Conservation (phyloP, 1,140 invertebrate species). For the Tetraneura akinire region DNA sequence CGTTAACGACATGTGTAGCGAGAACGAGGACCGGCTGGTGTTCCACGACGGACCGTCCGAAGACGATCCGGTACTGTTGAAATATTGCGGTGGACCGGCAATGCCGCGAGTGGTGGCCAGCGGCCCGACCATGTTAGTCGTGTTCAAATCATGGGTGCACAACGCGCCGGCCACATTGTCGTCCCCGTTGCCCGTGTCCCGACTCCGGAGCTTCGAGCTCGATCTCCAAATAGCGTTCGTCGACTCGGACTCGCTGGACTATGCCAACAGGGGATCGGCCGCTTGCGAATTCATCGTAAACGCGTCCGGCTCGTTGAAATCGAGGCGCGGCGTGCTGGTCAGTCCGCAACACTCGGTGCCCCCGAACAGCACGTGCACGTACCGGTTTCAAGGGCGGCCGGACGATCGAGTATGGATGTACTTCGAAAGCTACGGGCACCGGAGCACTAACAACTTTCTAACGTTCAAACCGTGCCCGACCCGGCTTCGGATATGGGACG, state of each 20-base stretch:
- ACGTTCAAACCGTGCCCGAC: constrained; percentile 60
- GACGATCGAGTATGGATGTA: constrained; percentile 84
- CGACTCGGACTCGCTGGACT: constrained; percentile 77
- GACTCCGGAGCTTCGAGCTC: constrained; percentile 65
- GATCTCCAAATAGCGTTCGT: constrained; percentile 85
- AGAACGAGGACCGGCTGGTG: constrained; percentile 77
- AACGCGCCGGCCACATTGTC: constrained; percentile 55
- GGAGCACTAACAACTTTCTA: constrained; percentile 47
- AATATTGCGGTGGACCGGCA: constrained; percentile 84
- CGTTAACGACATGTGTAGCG: constrained; percentile 81
- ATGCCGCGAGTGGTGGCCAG: constrained; percentile 73
- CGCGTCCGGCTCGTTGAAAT: constrained; percentile 62
- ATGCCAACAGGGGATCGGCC: constrained; percentile 62
- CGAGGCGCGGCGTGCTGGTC: constrained; percentile 67
- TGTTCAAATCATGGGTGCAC: constrained; percentile 64
- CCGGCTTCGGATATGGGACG: constrained; percentile 67
- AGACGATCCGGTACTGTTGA: constrained; percentile 78
- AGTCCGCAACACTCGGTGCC: constrained; percentile 81
- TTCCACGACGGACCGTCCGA: constrained; percentile 80
- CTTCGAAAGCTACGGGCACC: constrained; percentile 79
- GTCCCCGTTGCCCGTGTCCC: constrained; percentile 52
- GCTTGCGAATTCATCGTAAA: constrained; percentile 74
- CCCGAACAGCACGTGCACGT: constrained; percentile 82
- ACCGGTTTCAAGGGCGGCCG: constrained; percentile 76
- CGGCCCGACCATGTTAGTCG: constrained; percentile 80